These are phyloP conservation scores for Ploceus nigricollis DNA, from an alignment of 2,113 vertebrate genomes.

Conservation along the genomic window DNA sequence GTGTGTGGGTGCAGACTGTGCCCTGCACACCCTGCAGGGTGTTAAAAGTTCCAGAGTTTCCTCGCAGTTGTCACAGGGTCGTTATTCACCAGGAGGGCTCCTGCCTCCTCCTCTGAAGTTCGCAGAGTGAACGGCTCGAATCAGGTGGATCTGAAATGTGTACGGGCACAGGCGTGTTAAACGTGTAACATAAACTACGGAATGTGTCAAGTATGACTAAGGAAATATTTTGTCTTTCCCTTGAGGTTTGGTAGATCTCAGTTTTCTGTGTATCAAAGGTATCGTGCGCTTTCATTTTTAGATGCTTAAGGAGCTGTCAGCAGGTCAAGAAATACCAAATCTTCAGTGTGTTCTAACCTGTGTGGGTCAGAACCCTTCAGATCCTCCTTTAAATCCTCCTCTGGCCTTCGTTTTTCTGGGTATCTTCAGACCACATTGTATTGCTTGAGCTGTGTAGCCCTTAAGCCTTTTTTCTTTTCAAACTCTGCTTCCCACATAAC, in stretches of 20 bases:
- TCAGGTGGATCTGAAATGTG: rapidly evolving
- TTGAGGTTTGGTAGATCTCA: neutral
- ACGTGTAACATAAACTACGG: rapidly evolving
- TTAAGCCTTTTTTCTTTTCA: neutral
- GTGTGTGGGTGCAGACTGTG: neutral
- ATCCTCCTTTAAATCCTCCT: conserved; percentile 16
- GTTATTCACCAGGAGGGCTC: neutral
- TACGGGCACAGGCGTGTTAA: rapidly evolving
- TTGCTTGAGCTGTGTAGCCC: neutral
- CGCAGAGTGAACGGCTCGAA: rapidly evolving
- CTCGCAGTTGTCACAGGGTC: neutral
- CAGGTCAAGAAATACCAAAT: neutral
- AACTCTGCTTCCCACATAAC: neutral
- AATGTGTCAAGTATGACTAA: neutral
- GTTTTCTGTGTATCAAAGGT: neutral
- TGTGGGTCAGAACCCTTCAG: conserved; percentile 29
- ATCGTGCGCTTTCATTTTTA: neutral
- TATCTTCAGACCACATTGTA: neutral
- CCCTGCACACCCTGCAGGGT: rapidly evolving
- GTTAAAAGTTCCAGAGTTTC: neutral
- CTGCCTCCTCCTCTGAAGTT: rapidly evolving
- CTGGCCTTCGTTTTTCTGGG: conserved; percentile 29
- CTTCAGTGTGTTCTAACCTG: neutral
- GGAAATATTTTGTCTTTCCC: neutral
- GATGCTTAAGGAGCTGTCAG: neutral